Evolutionary conservation across 2,797 vertebrate species (phyloP).

Genomic region (Naso thynnoides): DNA sequence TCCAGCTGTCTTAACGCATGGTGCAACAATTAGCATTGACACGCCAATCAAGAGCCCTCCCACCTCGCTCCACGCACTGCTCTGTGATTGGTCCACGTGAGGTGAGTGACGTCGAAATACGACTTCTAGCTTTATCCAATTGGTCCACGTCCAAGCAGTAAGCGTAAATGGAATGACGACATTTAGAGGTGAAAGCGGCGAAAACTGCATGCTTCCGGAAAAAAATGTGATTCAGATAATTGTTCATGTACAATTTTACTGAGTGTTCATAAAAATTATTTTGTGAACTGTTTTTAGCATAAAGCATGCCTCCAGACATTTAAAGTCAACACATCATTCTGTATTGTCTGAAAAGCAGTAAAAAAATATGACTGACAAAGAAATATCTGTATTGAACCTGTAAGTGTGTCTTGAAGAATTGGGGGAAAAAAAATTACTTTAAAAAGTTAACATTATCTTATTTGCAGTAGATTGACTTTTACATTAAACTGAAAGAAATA

Average conservation of each 20-base stretch:
- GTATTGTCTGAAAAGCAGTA: too few relatives aligned
- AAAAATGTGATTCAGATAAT: background rate
- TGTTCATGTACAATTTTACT: background rate
- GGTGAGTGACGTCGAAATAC: constrained; percentile 35
- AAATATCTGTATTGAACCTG: too few relatives aligned
- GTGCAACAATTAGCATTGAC: constrained; percentile 32
- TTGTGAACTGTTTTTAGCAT: too few relatives aligned
- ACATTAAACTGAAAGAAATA: background rate
- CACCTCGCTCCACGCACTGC: constrained; percentile 59
- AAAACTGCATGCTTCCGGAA: constrained; percentile 4
- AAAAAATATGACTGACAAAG: too few relatives aligned
- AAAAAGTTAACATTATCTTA: too few relatives aligned
- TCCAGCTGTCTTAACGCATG: background rate
- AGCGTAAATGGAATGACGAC: constrained; percentile 54
- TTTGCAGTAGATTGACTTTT: too few relatives aligned
- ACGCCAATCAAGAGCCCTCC: constrained; percentile 55
- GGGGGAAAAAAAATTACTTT: too few relatives aligned
- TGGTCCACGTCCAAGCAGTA: constrained; percentile 83
- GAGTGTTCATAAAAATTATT: background rate
- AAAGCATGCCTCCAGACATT: too few relatives aligned
- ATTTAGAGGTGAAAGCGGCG: constrained; percentile 36
- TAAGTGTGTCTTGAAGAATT: too few relatives aligned
- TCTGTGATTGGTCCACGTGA: constrained; percentile 85
- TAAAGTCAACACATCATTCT: too few relatives aligned
- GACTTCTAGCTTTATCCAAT: constrained; percentile 62